Conservation (phyloP, 2,113 vertebrate genomes). For the Mugil cephalus region DNA sequence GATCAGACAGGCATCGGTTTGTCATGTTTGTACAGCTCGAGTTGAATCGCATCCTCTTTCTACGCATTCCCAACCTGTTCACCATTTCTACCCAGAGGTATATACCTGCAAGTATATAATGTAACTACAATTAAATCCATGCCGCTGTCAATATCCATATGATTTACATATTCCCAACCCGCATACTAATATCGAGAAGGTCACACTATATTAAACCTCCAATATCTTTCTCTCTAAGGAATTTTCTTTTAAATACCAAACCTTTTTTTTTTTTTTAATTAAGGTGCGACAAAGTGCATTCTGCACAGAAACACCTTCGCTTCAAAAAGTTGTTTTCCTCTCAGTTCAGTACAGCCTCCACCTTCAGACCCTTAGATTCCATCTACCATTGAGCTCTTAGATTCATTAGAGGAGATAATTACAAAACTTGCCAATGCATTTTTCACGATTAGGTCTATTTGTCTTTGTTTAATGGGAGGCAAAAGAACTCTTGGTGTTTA, state of each 20-base stretch:
- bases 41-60: background rate
- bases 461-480: background rate
- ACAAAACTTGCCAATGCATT: slow-evolving; percentile 20
- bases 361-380: slow-evolving; percentile 10
- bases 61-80: background rate
- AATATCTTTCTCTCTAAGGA: slow-evolving; percentile 3
- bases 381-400: slow-evolving; percentile 18
- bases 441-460: slow-evolving; percentile 30
- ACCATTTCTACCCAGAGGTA: background rate
- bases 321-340: slow-evolving; percentile 23
- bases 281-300: background rate
- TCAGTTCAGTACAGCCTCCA: background rate
- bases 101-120: background rate
- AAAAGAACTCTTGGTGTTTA: slow-evolving; percentile 3
- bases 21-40: background rate
- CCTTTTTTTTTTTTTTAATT: background rate
- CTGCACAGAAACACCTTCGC: background rate
- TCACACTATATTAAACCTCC: slow-evolving; percentile 5
- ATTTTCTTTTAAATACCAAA: slow-evolving; percentile 31
- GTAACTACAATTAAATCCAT: background rate
- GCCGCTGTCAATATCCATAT: background rate
- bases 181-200: slow-evolving; percentile 8
- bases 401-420: slow-evolving; percentile 49
- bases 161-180: slow-evolving; percentile 5
- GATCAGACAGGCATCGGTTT: background rate